Evolutionary conservation across 2,888 invertebrate genomes (phyloP).

Genomic region (Athetis lepigone): DNA sequence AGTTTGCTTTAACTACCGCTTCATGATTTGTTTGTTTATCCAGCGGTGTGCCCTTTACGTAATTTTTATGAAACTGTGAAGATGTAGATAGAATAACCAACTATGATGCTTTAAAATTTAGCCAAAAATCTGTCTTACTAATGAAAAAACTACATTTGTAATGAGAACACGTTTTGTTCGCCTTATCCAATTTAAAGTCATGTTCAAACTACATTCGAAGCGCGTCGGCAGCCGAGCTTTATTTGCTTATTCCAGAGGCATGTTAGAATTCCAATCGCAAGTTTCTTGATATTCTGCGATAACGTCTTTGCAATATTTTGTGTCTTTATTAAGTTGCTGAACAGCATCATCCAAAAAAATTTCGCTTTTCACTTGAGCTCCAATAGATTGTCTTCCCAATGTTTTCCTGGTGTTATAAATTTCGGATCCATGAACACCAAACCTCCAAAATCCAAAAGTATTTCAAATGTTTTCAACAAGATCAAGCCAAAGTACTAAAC

Average conservation of each 20-base stretch:
- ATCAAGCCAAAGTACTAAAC: neutral
- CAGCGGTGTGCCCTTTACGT: neutral
- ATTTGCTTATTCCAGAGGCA: neutral
- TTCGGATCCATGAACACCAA: too few relatives aligned
- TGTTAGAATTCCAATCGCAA: neutral
- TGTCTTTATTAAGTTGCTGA: neutral
- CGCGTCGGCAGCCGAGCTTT: neutral
- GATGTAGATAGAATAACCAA: neutral
- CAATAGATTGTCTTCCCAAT: too few relatives aligned
- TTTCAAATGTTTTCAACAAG: neutral
- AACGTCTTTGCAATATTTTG: neutral
- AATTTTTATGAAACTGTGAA: too few relatives aligned
- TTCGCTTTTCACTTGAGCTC: too few relatives aligned
- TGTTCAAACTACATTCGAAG: neutral
- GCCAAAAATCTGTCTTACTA: neutral
- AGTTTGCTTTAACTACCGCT: conserved; percentile 1
- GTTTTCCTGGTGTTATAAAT: too few relatives aligned
- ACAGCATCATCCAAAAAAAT: too few relatives aligned
- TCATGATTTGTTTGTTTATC: neutral
- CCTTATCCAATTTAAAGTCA: neutral
- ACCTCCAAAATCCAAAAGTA: too few relatives aligned
- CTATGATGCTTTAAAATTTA: neutral
- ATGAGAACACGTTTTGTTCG: neutral
- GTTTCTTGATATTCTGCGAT: neutral
- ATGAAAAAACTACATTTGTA: neutral